Base-by-base conservation (phyloP, 2,888 invertebrate genomes). In the Melolontha melolontha region DNA sequence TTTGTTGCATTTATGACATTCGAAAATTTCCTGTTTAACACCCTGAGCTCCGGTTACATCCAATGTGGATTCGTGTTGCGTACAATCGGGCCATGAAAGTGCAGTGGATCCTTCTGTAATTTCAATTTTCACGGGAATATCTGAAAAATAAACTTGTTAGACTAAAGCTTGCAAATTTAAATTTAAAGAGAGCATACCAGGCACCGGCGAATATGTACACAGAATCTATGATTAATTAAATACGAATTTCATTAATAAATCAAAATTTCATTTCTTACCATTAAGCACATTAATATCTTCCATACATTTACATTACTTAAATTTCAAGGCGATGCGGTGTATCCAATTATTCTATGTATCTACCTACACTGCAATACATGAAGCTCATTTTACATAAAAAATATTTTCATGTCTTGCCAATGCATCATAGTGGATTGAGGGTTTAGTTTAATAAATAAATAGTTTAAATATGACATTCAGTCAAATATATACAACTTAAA, bases 1-100 rank as follows among this genome's bases (percentile, higher is more conserved):
- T 59, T 64, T 64, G 17, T 57, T 50, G 39, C 68, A 68, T 34
- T 50, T 57, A 11, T 29, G 40, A 14, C 68, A 66, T 17, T 40
- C 50, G 14, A 66, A 66, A 2, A 39, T 49, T 16, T 54, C 65
- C 10, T 65, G 47, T 54, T 54, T 47, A 16, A 64, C 51, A 34
- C 41, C 7, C 7, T 50, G 63, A 16, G 34, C 10, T 34, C 59
- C 47, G 2, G 47, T 11, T 17, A 47, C 10, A 14, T 47, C 47
- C 14, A 62, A 39, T 29, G 47, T 62, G 11, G 59, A 29, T 1
- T 62, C 59, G 29, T 47, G 16, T 7, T 14, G 34, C 34, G 47
- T 10, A 11, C 47, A 62, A 11, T 47, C 34, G 14, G 59, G 34
- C 59, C 47, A 62, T 8, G 34, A 34, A 4, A 62, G 34, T 1